Percentiles rank a stretch among this genome's conserved stretches.
phyloP scores from a whole-genome alignment of 1,140 invertebrate species.

The Bombus superbus region DNA sequence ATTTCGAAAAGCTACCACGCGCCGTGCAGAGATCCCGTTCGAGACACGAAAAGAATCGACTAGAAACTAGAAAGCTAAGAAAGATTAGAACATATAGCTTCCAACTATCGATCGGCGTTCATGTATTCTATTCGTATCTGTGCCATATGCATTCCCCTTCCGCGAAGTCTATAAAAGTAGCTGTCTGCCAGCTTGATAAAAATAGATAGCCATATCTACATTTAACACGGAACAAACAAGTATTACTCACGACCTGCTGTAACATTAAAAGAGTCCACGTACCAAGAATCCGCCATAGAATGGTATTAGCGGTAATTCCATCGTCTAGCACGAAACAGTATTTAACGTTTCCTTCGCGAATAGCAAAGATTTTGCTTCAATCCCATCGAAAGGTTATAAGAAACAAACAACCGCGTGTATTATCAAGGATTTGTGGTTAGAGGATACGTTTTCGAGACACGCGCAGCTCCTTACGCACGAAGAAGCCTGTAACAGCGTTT shows the following conservation, averaged over 20 bases:
- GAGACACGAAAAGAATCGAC: background rate
- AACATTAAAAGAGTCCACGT: background rate
- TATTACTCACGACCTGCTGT: background rate
- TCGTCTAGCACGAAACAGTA: background rate
- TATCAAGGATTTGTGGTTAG: background rate
- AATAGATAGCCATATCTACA: background rate
- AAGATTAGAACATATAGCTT: background rate
- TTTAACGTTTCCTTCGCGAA: background rate
- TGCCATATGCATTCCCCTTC: slow-evolving; percentile 11
- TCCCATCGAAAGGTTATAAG: background rate
- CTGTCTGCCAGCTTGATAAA: background rate
- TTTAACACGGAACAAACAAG: slow-evolving; percentile 22
- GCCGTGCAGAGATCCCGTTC: background rate
- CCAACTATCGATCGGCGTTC: slow-evolving; percentile 19
- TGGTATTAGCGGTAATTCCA: background rate
- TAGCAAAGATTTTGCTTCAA: too few species aligned
- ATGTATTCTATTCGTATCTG: slow-evolving; percentile 1
- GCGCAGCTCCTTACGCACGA: background rate
- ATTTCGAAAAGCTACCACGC: background rate
- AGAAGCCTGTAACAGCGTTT: background rate
- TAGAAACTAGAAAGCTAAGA: background rate
- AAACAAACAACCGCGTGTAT: background rate
- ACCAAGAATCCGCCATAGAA: background rate
- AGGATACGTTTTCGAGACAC: background rate
- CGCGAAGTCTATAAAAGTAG: slow-evolving; percentile 29